Conservation (phyloP, 2,113 vertebrate species). For the Galbula dea region DNA sequence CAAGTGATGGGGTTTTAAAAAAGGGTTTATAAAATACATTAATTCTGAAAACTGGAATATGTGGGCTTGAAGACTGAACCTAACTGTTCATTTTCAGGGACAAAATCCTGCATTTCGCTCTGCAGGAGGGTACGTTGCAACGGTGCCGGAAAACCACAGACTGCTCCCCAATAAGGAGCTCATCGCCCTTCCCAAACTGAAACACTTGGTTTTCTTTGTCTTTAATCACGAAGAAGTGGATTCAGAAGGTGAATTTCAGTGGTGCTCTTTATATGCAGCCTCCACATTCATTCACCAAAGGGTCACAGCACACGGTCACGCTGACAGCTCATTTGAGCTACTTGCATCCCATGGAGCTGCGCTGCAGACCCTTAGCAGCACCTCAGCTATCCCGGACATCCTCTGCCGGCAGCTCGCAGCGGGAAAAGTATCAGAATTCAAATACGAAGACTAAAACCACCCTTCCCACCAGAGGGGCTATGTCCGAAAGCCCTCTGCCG, state of each 20-base stretch:
- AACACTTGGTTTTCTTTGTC: neutral
- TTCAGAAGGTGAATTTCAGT: neutral
- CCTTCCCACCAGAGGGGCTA: neutral
- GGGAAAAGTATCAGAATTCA: accelerated
- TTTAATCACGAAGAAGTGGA: neutral
- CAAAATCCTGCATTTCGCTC: neutral
- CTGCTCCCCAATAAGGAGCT: neutral
- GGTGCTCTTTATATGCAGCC: neutral
- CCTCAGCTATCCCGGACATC: neutral
- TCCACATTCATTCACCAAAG: accelerated
- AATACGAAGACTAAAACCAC: neutral
- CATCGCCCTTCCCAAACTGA: neutral
- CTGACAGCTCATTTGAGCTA: neutral
- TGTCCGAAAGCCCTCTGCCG: neutral
- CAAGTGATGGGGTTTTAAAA: neutral
- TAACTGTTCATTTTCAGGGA: neutral
- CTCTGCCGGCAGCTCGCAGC: neutral
- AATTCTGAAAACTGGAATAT: neutral
- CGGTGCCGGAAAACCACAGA: neutral
- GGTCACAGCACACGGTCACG: neutral
- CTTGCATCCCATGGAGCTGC: accelerated
- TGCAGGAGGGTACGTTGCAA: neutral
- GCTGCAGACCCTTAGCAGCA: neutral
- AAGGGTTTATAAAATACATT: neutral
- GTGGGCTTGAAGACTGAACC: neutral